Conservation (phyloP, 2,113 vertebrate species). For the Tichodroma muraria region DNA sequence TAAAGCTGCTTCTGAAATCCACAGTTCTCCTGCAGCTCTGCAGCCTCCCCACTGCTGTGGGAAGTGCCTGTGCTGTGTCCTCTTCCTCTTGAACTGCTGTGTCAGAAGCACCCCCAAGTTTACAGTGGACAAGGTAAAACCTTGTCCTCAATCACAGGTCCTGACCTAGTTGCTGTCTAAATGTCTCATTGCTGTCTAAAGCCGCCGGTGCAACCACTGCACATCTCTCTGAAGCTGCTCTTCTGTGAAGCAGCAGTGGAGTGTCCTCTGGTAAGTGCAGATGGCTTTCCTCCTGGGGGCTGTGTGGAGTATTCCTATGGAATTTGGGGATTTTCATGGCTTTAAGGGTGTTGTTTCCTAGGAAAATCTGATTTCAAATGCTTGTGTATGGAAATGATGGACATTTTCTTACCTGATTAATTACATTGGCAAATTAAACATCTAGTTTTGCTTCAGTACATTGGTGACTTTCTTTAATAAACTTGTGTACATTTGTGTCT, state of each 20-base stretch:
- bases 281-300: background rate
- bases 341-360: background rate
- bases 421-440: background rate
- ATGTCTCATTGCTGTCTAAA: background rate
- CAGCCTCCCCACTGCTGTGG: background rate
- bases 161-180: background rate
- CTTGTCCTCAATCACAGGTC: background rate
- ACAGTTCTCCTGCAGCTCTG: accelerated
- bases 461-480: background rate
- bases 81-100: background rate
- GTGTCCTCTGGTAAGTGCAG: background rate
- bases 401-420: background rate
- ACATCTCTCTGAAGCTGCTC: background rate
- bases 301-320: background rate
- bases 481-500: background rate
- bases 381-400: accelerated
- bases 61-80: background rate
- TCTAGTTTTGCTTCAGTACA: background rate
- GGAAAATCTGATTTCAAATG: background rate
- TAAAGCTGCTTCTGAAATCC: background rate
- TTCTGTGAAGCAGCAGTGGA: background rate
- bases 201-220: background rate
- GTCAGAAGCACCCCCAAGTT: background rate
- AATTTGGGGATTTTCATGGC: background rate
- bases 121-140: background rate